These are phyloP conservation scores for Leuctra nigra DNA, from an alignment of 2,888 invertebrate species.

Conservation along the genomic window DNA sequence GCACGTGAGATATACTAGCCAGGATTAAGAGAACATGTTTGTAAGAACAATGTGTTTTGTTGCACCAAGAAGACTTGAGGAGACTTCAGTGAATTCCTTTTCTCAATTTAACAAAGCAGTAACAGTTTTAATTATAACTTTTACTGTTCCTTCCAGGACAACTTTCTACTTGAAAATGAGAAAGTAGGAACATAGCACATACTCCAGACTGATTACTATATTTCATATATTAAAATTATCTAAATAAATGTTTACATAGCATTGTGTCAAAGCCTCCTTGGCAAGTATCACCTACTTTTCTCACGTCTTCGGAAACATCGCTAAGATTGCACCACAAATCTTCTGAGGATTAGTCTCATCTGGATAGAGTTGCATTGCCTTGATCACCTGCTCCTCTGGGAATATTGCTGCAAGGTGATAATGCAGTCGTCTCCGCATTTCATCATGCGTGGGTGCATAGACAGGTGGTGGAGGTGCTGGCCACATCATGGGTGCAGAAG, in stretches of 20 bases:
- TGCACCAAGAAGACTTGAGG: background rate
- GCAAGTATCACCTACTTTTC: background rate
- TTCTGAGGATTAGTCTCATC: slow-evolving; percentile 84
- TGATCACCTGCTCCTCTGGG: slow-evolving; percentile 81
- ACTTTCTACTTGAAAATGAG: too few species aligned
- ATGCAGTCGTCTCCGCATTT: slow-evolving; percentile 70
- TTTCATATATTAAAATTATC: too few species aligned
- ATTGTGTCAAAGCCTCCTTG: too few species aligned
- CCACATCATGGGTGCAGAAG: slow-evolving; percentile 48
- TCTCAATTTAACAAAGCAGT: background rate
- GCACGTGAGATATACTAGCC: too few species aligned
- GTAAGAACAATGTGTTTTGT: too few species aligned
- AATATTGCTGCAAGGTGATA: slow-evolving; percentile 89
- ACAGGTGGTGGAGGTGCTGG: slow-evolving; percentile 38
- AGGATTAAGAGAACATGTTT: too few species aligned
- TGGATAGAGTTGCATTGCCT: slow-evolving; percentile 81
- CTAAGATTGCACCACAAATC: slow-evolving; percentile 79
- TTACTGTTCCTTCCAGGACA: too few species aligned
- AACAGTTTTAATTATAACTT: too few species aligned
- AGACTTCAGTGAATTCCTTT: background rate
- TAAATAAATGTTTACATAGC: too few species aligned
- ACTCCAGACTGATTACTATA: too few species aligned
- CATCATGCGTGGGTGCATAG: slow-evolving; percentile 41
- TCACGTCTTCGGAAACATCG: slow-evolving; percentile 57
- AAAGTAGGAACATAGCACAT: too few species aligned